Conservation (phyloP, 2,797 vertebrate species). For the Sebastolobus alascanus region DNA sequence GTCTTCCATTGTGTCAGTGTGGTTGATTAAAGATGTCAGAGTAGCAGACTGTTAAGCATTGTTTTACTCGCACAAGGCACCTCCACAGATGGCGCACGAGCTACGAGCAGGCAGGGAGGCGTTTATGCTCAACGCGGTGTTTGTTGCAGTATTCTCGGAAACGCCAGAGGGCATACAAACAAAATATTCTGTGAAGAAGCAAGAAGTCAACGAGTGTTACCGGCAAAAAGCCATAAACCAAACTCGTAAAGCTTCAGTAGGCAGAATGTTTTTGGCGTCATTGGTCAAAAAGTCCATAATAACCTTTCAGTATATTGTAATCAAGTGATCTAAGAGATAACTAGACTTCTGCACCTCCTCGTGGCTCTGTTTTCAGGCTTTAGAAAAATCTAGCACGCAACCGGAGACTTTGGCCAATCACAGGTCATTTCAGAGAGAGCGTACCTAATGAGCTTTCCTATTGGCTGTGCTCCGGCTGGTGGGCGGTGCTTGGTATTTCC, state of each 20-base stretch:
- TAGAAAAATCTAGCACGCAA: too few species aligned
- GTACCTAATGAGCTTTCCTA: too few species aligned
- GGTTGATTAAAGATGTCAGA: conserved; percentile 44
- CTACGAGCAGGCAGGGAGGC: not conserved
- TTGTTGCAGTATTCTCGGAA: not conserved
- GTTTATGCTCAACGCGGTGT: not conserved
- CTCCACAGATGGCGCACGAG: not conserved
- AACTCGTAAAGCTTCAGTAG: not conserved
- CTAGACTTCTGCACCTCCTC: too few species aligned
- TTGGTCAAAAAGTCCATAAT: too few species aligned
- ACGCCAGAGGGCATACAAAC: not conserved
- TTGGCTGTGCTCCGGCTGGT: too few species aligned
- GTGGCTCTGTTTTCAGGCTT: too few species aligned
- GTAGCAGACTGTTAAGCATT: not conserved
- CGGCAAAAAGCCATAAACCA: not conserved
- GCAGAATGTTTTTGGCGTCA: too few species aligned
- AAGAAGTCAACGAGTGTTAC: not conserved
- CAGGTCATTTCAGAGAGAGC: too few species aligned
- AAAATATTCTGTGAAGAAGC: not conserved
- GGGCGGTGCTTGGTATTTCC: too few species aligned
- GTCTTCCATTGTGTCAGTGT: conserved; percentile 30
- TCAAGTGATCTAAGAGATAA: too few species aligned
- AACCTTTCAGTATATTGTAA: too few species aligned
- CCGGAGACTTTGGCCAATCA: too few species aligned
- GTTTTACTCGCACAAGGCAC: not conserved